Evolutionary conservation across 2,888 invertebrate species (phyloP), one percentile per base, ranked within the genome.

Genomic region (Acleris literana): DNA sequence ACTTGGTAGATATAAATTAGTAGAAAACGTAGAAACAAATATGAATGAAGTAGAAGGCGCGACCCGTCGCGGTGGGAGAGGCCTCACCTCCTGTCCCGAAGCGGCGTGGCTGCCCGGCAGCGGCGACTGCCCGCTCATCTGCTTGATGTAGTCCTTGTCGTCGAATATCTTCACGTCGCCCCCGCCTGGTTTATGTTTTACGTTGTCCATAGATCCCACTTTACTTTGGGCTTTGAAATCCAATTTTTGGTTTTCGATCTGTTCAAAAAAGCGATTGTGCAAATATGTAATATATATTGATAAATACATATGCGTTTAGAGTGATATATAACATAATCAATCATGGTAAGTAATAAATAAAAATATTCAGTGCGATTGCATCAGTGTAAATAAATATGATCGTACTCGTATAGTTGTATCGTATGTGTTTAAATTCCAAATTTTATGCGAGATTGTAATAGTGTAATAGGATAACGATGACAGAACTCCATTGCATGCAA

Each of bases 101-200:
- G 87, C 84, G 68, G 81, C 83, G 72, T 79, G 82, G 71, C 87
- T 87, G 72, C 84, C 84, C 17, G 90, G 90, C 64, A 87, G 77
- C 66, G 92, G 88, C 20, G 92, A 89, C 63, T 83, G 84, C 22
- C 88, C 92, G 67, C 78, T 93, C 84, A 94, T 94, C 93, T 97
- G 97, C 92, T 96, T 96, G 86, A 97, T 94, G 93, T 97, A 97
- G 71, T 96, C 96, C 93, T 96, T 97, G 91, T 97, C 97, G 85
- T 97, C 97, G 88, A 97, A 97, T 82, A 98, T 98, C 93, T 97
- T 98, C 92, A 97, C 96, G 75, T 97, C 97, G 56, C 98, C 98
- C 70, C 98, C 98, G 76, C 97, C 97, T 66, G 98, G 97, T 93
- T 94, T 97, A 93, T 98, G 96, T 87, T 96, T 96, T 76, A 98